Evolutionary conservation across 1,140 invertebrate genomes (phyloP).

Genomic region (Tetramorium simillimum): DNA sequence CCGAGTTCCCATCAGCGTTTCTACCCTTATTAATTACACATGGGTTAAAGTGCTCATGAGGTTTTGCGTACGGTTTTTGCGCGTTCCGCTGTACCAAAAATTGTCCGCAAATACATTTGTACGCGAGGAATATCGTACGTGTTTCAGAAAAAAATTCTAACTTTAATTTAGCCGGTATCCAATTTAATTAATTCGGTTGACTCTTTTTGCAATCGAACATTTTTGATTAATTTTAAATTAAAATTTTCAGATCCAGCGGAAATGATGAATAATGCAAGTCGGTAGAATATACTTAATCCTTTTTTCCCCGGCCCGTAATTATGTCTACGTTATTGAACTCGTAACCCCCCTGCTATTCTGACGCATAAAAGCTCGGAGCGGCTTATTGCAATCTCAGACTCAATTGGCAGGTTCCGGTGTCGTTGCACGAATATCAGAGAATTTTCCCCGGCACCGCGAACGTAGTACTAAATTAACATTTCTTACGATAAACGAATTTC

Average conservation of each 20-base stretch:
- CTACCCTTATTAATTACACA: constrained; percentile 52
- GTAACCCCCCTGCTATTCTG: not conserved
- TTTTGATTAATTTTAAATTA: not conserved
- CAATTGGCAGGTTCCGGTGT: constrained; percentile 55
- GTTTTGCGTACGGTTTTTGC: constrained; percentile 4
- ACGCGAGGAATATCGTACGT: not conserved
- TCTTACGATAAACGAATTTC: constrained; percentile 58
- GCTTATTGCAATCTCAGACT: constrained; percentile 45
- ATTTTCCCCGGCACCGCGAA: constrained; percentile 11
- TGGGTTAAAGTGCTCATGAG: constrained; percentile 44
- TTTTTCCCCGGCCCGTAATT: not conserved
- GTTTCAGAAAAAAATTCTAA: not conserved
- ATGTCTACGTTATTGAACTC: constrained; percentile 29
- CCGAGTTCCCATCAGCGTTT: constrained; percentile 47
- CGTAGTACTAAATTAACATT: constrained; percentile 46
- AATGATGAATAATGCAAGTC: constrained; percentile 24
- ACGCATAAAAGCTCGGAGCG: constrained; percentile 18
- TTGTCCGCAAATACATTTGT: constrained; percentile 7
- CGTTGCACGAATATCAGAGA: constrained; percentile 49
- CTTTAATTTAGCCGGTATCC: not conserved
- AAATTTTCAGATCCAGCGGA: not conserved
- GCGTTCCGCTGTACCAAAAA: not conserved
- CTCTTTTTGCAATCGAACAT: not conserved
- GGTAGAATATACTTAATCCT: not conserved
- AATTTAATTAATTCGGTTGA: not conserved